Percentiles rank a stretch among this genome's conserved stretches.
Conservation (phyloP, 2,113 vertebrate genomes). For the Toxotes chatareus region DNA sequence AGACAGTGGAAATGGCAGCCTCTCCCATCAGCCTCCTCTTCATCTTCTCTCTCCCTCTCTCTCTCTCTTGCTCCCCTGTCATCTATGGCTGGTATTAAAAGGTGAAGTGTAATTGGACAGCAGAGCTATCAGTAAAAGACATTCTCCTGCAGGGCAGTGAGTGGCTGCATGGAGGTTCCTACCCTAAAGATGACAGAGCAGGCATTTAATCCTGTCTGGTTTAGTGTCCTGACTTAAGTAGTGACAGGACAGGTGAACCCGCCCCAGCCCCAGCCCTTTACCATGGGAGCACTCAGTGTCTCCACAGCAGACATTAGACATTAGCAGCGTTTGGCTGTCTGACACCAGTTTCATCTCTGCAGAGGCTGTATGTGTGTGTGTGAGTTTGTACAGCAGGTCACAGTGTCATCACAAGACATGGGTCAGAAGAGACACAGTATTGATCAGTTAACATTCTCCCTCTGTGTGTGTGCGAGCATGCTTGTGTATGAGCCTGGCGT, state of each 20-base stretch:
- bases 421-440: conserved; percentile 92
- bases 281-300: conserved; percentile 80
- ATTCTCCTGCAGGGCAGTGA: conserved; percentile 63
- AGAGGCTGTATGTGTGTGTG: conserved; percentile 61
- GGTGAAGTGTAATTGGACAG: conserved; percentile 83
- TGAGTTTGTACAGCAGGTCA: conserved; percentile 67
- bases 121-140: conserved; percentile 78
- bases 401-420: conserved; percentile 76
- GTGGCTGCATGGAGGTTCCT: conserved; percentile 59
- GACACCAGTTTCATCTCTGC: conserved; percentile 94
- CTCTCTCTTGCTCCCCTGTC: conserved; percentile 54
- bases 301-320: conserved; percentile 89
- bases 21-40: conserved; percentile 45
- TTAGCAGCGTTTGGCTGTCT: conserved; percentile 91
- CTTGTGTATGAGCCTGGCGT: background rate
- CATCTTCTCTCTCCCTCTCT: conserved; percentile 72
- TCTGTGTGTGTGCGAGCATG: conserved; percentile 6
- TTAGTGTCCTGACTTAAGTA: conserved; percentile 90
- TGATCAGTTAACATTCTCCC: conserved; percentile 98
- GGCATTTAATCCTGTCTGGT: conserved; percentile 89
- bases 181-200: conserved; percentile 73
- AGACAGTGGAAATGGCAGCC: conserved; percentile 50
- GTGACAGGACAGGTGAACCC: conserved; percentile 87
- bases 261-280: conserved; percentile 90
- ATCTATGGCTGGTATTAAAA: conserved; percentile 77